Evolutionary conservation across 2,888 invertebrate genomes (phyloP).

Genomic region (Chloromyia formosa): DNA sequence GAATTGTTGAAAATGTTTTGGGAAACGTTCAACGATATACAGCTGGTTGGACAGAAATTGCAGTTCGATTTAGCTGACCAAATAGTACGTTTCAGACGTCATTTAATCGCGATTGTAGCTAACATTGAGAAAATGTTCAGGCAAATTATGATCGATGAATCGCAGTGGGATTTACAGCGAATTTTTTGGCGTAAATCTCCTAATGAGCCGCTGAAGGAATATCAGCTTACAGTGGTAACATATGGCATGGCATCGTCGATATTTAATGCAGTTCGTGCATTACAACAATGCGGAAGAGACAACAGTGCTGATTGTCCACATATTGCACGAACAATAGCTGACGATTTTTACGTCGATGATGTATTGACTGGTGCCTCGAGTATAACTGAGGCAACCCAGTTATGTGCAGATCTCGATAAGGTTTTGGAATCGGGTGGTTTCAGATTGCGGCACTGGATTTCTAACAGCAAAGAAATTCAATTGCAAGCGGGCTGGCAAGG

Average conservation of each 20-base stretch:
- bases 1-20: no score
- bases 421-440: neutral
- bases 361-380: neutral
- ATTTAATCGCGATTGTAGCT: neutral
- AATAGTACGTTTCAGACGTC: neutral
- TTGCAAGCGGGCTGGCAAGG: no score
- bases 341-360: neutral
- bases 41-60: neutral
- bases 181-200: slow-evolving; percentile 1
- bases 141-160: neutral
- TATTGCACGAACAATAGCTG: neutral
- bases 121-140: slow-evolving; percentile 27
- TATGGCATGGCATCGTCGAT: neutral
- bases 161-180: neutral
- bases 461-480: no score
- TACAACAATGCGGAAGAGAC: neutral
- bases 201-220: neutral
- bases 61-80: neutral
- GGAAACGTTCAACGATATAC: neutral
- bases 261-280: neutral
- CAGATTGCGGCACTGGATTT: neutral
- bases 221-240: neutral
- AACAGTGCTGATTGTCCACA: neutral
- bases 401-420: neutral
- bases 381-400: neutral